Conservation (phyloP, 2,888 invertebrate genomes). For the Epistrophe grossulariae region DNA sequence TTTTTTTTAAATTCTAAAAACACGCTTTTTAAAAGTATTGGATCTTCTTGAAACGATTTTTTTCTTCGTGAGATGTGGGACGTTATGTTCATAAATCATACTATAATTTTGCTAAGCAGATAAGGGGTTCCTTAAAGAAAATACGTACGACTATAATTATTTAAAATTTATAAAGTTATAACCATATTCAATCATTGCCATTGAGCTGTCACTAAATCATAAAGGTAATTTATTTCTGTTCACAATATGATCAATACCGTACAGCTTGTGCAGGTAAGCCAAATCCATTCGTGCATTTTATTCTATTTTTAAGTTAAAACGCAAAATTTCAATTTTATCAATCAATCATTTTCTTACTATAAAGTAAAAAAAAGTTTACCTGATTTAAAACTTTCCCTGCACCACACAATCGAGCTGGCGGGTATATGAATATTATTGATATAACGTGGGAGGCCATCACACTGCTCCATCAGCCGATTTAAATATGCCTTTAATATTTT, state of each 20-base stretch:
- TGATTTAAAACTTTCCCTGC: background rate
- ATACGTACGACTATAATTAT: background rate
- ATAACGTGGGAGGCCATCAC: background rate
- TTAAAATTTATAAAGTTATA: background rate
- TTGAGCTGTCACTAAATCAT: background rate
- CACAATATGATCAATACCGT: background rate
- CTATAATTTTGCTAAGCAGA: too few relatives aligned
- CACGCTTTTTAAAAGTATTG: too few relatives aligned
- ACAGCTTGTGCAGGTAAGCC: background rate
- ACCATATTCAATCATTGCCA: slow-evolving; percentile 1
- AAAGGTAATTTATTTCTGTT: background rate
- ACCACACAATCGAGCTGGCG: background rate
- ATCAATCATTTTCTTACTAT: slow-evolving; percentile 14
- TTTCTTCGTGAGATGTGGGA: too few relatives aligned
- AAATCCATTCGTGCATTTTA: background rate
- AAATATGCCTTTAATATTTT: background rate
- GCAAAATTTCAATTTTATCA: slow-evolving; percentile 16
- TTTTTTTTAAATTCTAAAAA: too few relatives aligned
- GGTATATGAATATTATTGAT: slow-evolving; percentile 1
- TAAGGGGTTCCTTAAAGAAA: background rate
- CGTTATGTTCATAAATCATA: too few relatives aligned
- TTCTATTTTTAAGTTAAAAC: slow-evolving; percentile 20
- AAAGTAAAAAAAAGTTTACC: background rate
- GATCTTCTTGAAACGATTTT: too few relatives aligned
- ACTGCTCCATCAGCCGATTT: background rate